A percentile compares a stretch with the other conserved stretches of the same genome.
These are phyloP conservation scores for Carduelis carduelis DNA, from an alignment of 2,797 vertebrate species.

Conservation along the genomic window DNA sequence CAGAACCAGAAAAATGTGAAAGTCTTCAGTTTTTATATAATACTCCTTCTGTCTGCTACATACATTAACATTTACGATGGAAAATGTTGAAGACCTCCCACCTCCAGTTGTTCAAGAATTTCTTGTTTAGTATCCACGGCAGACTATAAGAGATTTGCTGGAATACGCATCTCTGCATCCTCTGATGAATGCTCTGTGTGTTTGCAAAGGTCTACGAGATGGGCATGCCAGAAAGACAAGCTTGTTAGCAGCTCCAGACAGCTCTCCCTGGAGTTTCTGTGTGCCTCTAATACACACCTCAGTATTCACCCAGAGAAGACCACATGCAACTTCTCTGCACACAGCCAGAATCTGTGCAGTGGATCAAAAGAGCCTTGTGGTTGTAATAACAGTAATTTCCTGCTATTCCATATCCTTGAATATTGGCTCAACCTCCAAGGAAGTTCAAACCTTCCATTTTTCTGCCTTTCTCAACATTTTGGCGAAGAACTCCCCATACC, in stretches of 20 bases:
- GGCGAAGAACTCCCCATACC: not conserved
- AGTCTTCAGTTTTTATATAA: slow-evolving; percentile 24
- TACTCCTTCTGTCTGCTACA: slow-evolving; percentile 46
- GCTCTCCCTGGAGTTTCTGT: not conserved
- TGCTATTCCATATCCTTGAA: not conserved
- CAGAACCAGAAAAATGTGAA: slow-evolving; percentile 46
- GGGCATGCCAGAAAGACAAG: not conserved
- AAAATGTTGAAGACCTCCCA: slow-evolving; percentile 34
- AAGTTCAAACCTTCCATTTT: not conserved
- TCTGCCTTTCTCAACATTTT: not conserved
- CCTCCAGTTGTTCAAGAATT: slow-evolving; percentile 38
- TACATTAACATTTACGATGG: slow-evolving; percentile 40
- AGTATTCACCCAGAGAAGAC: not conserved
- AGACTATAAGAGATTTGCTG: not conserved
- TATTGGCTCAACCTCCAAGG: not conserved
- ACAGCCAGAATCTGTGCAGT: not conserved
- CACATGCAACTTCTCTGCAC: accelerated
- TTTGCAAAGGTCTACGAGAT: not conserved
- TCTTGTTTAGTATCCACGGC: slow-evolving; percentile 18
- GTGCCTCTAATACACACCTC: not conserved
- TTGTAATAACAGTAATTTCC: not conserved
- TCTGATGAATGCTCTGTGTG: not conserved
- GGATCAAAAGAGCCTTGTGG: not conserved
- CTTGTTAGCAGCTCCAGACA: not conserved
- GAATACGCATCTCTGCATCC: not conserved